These are phyloP conservation scores for Kradibia gibbosae DNA, from an alignment of 1,140 invertebrate genomes.

Conservation along the genomic window DNA sequence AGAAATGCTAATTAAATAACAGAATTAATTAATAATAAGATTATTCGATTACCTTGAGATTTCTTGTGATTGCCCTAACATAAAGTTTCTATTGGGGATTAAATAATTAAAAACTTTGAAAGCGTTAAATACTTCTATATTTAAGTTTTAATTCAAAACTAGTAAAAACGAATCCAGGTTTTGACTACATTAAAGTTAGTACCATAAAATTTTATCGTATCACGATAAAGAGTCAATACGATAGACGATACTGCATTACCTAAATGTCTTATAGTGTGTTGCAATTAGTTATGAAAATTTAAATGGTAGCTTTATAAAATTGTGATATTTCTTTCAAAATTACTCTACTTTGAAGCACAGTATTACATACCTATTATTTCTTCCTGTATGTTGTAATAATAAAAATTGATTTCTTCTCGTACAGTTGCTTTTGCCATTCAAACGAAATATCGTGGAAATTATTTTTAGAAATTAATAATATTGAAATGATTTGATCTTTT, in stretches of 20 bases:
- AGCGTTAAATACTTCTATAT: neutral
- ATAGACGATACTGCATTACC: neutral
- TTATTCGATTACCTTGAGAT: neutral
- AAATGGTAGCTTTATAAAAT: too few species aligned
- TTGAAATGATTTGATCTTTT: neutral
- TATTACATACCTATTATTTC: neutral
- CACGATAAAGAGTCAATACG: neutral
- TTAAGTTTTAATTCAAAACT: neutral
- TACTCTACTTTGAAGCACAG: too few species aligned
- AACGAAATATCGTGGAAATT: neutral
- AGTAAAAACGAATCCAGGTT: neutral
- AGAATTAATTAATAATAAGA: neutral
- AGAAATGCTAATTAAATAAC: neutral
- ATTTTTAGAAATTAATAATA: neutral
- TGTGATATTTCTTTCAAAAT: too few species aligned
- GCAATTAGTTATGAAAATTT: neutral
- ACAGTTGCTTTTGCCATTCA: neutral
- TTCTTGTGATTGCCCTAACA: neutral
- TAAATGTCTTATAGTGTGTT: neutral
- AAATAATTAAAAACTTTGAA: neutral
- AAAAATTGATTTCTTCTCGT: neutral
- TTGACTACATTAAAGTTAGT: neutral
- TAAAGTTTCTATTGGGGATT: neutral
- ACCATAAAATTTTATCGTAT: neutral
- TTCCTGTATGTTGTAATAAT: neutral